Evolutionary conservation across 2,888 invertebrate genomes (phyloP).

Genomic region (Lysandra coridon): DNA sequence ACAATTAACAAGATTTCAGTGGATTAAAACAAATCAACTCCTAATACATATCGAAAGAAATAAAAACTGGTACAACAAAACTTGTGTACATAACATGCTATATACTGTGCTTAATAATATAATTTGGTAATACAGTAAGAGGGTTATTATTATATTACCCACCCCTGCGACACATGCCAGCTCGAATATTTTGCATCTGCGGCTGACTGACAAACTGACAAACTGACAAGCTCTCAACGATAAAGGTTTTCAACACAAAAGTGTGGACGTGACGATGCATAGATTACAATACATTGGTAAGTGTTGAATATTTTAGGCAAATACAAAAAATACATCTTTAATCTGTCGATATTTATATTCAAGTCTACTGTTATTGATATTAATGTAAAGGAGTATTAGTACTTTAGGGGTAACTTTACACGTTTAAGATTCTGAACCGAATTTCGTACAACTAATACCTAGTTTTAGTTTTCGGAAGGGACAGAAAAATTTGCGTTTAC

Average conservation of each 20-base stretch:
- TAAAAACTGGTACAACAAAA: neutral
- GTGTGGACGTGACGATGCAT: neutral
- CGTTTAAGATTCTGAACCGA: no score
- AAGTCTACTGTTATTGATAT: no score
- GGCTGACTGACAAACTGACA: neutral
- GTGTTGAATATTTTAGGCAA: neutral
- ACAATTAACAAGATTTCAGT: no score
- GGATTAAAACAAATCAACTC: no score
- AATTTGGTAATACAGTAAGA: slow-evolving; percentile 42
- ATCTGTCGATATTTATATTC: no score
- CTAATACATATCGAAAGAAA: neutral
- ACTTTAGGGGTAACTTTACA: no score
- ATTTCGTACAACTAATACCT: no score
- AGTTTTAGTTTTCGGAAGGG: no score
- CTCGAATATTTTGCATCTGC: slow-evolving; percentile 3
- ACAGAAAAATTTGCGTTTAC: no score
- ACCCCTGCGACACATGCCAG: slow-evolving; percentile 10
- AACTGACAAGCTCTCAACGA: slow-evolving; percentile 14
- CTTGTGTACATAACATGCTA: slow-evolving; percentile 43
- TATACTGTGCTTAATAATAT: slow-evolving; percentile 57
- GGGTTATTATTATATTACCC: neutral
- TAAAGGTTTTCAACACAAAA: neutral
- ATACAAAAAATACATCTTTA: neutral
- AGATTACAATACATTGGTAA: neutral
- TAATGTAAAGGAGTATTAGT: neutral